These are phyloP conservation scores for Heterodera schachtii DNA, from an alignment of 1,140 invertebrate species.

Conservation along the genomic window DNA sequence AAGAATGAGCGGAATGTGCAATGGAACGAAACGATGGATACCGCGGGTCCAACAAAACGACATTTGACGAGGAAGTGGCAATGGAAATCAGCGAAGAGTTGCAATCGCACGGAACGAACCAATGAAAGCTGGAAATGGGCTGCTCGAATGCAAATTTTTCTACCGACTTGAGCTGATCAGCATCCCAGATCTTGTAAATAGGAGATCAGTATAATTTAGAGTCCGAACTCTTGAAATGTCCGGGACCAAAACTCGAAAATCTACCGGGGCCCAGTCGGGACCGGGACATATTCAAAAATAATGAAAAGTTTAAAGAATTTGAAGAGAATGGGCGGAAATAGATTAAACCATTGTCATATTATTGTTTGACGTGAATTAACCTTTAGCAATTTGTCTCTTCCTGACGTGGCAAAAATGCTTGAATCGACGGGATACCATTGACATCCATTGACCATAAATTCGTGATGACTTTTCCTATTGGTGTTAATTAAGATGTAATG, in stretches of 20 bases:
- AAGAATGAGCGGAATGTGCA: background rate
- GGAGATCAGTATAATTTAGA: too few relatives aligned
- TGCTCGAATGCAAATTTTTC: slow-evolving; percentile 28
- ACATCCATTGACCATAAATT: slow-evolving; percentile 26
- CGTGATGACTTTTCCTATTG: slow-evolving; percentile 2
- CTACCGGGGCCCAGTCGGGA: too few relatives aligned
- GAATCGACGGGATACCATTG: slow-evolving; percentile 35
- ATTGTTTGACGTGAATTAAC: background rate
- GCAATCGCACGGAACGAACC: slow-evolving; percentile 14
- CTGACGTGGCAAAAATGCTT: slow-evolving; percentile 28
- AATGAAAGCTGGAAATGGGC: slow-evolving; percentile 21
- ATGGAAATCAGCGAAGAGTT: slow-evolving; percentile 24
- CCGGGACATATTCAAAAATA: too few relatives aligned
- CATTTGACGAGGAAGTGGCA: slow-evolving; percentile 23
- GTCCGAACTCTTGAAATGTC: too few relatives aligned
- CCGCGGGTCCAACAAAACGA: slow-evolving; percentile 29
- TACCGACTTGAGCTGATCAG: background rate
- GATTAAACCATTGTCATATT: too few relatives aligned
- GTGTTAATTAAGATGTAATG: slow-evolving; percentile 12
- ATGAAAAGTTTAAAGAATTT: too few relatives aligned
- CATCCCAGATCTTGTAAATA: slow-evolving; percentile 29
- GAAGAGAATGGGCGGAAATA: too few relatives aligned
- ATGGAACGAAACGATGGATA: background rate
- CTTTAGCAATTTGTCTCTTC: slow-evolving; percentile 26
- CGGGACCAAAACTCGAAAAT: too few relatives aligned